Base-by-base conservation (phyloP, 1,140 invertebrate species). In the Neotoxoptera formosana region DNA sequence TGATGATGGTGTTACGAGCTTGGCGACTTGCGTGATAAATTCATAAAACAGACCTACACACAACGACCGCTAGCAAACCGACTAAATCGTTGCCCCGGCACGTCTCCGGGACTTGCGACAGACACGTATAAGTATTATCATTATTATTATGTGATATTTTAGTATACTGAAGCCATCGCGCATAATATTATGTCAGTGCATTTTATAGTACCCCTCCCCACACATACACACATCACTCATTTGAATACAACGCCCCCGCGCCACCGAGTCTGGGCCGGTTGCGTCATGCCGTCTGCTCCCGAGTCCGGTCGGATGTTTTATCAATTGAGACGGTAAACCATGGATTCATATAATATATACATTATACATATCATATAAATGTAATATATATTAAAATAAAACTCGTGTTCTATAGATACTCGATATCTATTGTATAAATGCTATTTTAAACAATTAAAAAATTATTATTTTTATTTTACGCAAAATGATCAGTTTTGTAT, bases 51-150 rank as follows among this genome's bases (percentile, higher is more conserved):
- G 60, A 67, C 60, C 11, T 67, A 67, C 60, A 67, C 30, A n/a
- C 30, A n/a, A 67, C 60, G 11, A 51, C 30, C 9, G 60, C 60
- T n/a, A 67, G 60, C 30, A 67, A 67, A 67, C 30, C 60, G 60
- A 67, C 60, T 67, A n/a, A 67, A 67, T 67, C 60, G 60, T 67
- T 67, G 60, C 60, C 60, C 60, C 60, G 60, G 60, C 60, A 67
- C 60, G 60, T 67, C 30, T 11, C 30, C 11, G 60, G 11, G 30
- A 67, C 60, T 67, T 67, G 30, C 30, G 60, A 67, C 60, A 67
- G 60, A 67, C 60, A n/a, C 60, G 60, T 67, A n/a, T 67, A 67
- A 67, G 60, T 67, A 67, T 67, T 14, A 67, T 60, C 56, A 60
- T 67, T 67, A 60, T 60, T 60, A 60, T 60, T 60, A 67, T 67